A percentile compares a stretch with the other conserved stretches of the same genome.
Conservation (phyloP, 1,140 invertebrate species). For the Zelostemma sp. region DNA sequence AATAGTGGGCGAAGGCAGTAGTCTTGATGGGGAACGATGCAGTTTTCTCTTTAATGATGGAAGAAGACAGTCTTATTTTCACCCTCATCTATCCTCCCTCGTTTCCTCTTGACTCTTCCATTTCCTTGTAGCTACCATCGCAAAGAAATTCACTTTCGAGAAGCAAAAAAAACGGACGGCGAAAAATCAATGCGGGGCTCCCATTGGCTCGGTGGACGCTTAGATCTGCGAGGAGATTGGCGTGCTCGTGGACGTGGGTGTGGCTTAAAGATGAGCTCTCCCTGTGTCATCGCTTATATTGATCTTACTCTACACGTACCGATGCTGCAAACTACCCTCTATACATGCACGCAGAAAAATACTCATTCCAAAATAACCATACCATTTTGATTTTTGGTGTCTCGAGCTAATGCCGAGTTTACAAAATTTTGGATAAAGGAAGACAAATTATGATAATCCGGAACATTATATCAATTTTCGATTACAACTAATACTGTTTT, state of each 20-base stretch:
- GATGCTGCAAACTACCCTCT: slow-evolving; percentile 22
- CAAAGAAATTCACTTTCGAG: slow-evolving; percentile 67
- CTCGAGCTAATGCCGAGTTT: too few species aligned
- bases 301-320: slow-evolving; percentile 58
- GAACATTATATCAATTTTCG: too few species aligned
- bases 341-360: too few species aligned
- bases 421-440: too few species aligned
- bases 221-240: slow-evolving; percentile 39
- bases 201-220: slow-evolving; percentile 52
- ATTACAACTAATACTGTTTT: too few species aligned
- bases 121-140: slow-evolving; percentile 41
- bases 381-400: too few species aligned
- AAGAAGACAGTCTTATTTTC: slow-evolving; percentile 33
- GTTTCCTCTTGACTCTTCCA: slow-evolving; percentile 34
- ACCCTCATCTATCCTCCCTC: slow-evolving; percentile 60
- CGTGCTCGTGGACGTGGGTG: slow-evolving; percentile 45
- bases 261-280: slow-evolving; percentile 70
- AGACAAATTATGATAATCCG: too few species aligned
- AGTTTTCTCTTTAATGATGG: slow-evolving; percentile 58
- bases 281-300: slow-evolving; percentile 71
- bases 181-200: slow-evolving; percentile 64
- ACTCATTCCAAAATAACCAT: not conserved
- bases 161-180: slow-evolving; percentile 48
- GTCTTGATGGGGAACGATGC: slow-evolving; percentile 40
- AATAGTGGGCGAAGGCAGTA: slow-evolving; percentile 16